Evolutionary conservation across 2,888 invertebrate species (phyloP), one percentile per base, ranked within the genome.

Genomic region (Melitaea athalia): DNA sequence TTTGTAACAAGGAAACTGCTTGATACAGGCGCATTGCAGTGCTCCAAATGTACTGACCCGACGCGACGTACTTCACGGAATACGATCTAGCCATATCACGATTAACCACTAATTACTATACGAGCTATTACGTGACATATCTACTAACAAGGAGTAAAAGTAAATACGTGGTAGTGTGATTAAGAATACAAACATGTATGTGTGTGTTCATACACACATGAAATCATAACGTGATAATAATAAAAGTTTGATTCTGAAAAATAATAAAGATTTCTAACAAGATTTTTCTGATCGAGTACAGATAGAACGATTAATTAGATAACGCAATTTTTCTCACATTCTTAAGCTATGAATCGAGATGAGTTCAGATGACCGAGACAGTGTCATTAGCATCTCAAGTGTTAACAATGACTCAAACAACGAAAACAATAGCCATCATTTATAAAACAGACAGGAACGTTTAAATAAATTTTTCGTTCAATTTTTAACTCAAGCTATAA

Each of bases 261-360:
- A 45, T 7, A 11, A 2, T 45, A 14, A 14, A 10, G 45, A 45
- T 14, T 45, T 14, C 11, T 4, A 45, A 45, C 11, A 45, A 45
- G 45, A 43, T 45, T 45, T 45, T 45, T 52, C 17, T 52, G 6
- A 1, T 52, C 17, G 5, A 17, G 52, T 8, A 52, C 0, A 5
- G 3, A 4, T 52, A 17, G 11, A 24, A 17, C 11, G 33, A 14
- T 14, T 14, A 11, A 45, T 45, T 45, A 12, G 14, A 0, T 33
- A 31, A 55, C 42, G n/a, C n/a, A 43, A 61, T 33, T 12, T 64
- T 60, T 50, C 17, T 17, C 57, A 60, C 65, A 64, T 71, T 71
- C 68, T 52, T 50, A 59, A 47, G 38, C 61, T 62, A 64, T 68
- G 70, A 71, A 42, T 62, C 62, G 53, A 68, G 64, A 71, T 68